Base-by-base conservation (phyloP, 2,113 vertebrate genomes). In the Beaufortia kweichowensis region DNA sequence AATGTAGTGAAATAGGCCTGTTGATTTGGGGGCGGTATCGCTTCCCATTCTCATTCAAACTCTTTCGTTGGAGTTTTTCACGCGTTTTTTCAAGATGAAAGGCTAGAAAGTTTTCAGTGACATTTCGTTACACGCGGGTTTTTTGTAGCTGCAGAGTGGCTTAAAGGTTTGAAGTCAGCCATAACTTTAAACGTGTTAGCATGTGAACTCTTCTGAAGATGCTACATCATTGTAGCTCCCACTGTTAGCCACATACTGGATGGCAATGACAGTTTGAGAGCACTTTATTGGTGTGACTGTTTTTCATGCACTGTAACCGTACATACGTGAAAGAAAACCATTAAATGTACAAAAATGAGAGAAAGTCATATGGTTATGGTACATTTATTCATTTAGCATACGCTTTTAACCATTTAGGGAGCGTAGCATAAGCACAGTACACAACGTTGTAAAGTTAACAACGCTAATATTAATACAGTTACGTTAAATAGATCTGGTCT, bases 1-100 rank as follows among this genome's bases (percentile, higher is more conserved):
- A 67, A 86, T 77, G 77, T 74, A 68, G 43, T 78, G 46, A 75
- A 72, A 68, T 75, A 70, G 85, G 83, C 83, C 83, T 76, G 81
- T 78, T 80, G 81, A 74, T 62, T 46, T 78, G 73, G 61, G 82
- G 79, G 79, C 77, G 85, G 81, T 76, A 59, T 82, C 61, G 28
- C 68, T 62, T 66, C 41, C n/a, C 31, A 11, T 59, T 23, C 73
- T 67, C 78, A 81, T 84, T 82, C 72, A 81, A 60, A 76, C 50
- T 79, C 67, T 23, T 68, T n/a, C 46, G 43, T 61, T 64, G 35
- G 56, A 21, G 24, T 21, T 29, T 70, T 15, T 59, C 17, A 11
- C 4, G 53, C n/a, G 8, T 59, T 68, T 59, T 2, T 21, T n/a
- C 50, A 57, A 21, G 15, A 43, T 24, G 23, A 6, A 41, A 17